phyloP scores from a whole-genome alignment of 2,888 invertebrate species.

The Limnephilus rhombicus region DNA sequence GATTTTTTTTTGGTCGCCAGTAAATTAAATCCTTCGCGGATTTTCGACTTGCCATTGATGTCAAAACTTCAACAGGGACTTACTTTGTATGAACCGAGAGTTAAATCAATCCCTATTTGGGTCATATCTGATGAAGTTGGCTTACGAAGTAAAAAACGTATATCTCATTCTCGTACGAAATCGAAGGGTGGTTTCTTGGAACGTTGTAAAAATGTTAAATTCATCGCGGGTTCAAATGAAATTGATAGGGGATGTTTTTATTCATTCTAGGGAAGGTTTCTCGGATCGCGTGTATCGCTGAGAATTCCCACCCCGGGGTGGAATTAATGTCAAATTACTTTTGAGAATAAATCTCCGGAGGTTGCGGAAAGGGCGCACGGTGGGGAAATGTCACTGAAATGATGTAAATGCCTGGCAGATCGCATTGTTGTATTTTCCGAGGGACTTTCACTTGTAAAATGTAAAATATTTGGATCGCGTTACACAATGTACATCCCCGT shows the following conservation, averaged over 20 bases:
- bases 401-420: constrained; percentile 53
- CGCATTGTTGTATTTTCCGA: constrained; percentile 32
- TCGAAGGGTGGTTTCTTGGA: not conserved
- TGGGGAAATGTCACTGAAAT: constrained; percentile 51
- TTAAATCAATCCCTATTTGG: not conserved
- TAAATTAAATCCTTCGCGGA: not conserved
- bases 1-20: not conserved
- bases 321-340: constrained; percentile 56
- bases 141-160: not conserved
- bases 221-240: not conserved
- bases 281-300: constrained; percentile 21
- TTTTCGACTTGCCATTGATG: not conserved
- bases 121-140: not conserved
- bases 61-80: not conserved
- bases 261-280: not conserved
- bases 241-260: constrained; percentile 1
- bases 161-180: not conserved
- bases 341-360: constrained; percentile 46
- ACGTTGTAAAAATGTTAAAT: not conserved
- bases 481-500: constrained; percentile 36
- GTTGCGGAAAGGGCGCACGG: constrained; percentile 36
- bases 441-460: constrained; percentile 35
- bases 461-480: constrained; percentile 49
- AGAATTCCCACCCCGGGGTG: constrained; percentile 12
- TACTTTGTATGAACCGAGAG: not conserved